Evolutionary conservation across 2,797 vertebrate species (phyloP), one percentile per base, ranked within the genome.

Genomic region (Xerus rutilus): DNA sequence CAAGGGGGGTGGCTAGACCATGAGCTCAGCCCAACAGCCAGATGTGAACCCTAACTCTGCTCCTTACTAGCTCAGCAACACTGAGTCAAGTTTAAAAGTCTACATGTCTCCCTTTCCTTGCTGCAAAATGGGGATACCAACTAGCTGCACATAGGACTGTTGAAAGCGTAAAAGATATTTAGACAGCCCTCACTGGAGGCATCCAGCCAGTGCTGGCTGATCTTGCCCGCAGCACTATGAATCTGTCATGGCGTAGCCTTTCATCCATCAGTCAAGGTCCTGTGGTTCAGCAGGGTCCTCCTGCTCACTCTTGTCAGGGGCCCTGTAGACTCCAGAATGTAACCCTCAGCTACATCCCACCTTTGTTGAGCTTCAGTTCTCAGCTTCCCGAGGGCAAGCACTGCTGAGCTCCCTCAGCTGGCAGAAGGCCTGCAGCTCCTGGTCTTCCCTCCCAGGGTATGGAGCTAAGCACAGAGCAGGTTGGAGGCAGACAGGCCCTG

Each of bases 161-260:
- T 7, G 45, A 15, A 23, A 17, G 3, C n/a, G 30, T 18, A 14
- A 45, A 35, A 32, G 25, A 8, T 62, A 25, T 81, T 28, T 57
- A 20, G 20, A 1, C 54, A 21, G 20, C 35, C 64, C 49, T 79
- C 64, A 1, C 4, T 3, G 7, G 5, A 13, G 43, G 54, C 62
- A 11, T 39, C 2, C 10, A 0, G 11, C 23, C 3, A 52, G 47
- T 21, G 21, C 2, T 5, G 18, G 54, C 25, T 12, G 0, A 32
- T 43, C 25, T 57, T 0, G 23, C 5, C 65, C 64, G 20, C 23
- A 1, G 25, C 6, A 1, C 57, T 10, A 0, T 14, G 4, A 0
- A 7, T 7, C 73, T 28, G 13, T 14, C 2, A 52, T 4, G 0
- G 20, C 10, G 0, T 0, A 32, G 8, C 1, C 21, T 45, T n/a